These are phyloP conservation scores for Neoscelio sp. DNA, from an alignment of 2,888 invertebrate species.

Conservation along the genomic window DNA sequence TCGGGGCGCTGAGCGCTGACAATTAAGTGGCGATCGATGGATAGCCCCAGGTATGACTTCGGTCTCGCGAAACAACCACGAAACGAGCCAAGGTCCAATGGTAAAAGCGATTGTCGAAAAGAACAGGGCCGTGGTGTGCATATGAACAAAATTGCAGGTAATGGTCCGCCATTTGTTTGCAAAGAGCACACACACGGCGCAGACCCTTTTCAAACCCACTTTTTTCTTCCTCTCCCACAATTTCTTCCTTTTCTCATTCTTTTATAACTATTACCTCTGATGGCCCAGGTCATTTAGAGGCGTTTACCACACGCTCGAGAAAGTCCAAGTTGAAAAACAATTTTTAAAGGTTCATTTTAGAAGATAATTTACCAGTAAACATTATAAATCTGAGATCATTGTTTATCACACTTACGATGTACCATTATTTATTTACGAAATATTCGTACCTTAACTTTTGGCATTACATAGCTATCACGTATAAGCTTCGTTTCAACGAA, in stretches of 20 bases:
- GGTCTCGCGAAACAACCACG: slow-evolving; percentile 73
- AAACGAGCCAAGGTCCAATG: slow-evolving; percentile 72
- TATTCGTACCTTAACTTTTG: no score
- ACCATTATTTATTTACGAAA: no score
- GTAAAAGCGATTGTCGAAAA: slow-evolving; percentile 65
- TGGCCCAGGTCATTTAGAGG: slow-evolving; percentile 28
- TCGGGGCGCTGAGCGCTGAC: slow-evolving; percentile 82
- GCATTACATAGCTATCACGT: no score
- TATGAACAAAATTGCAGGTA: slow-evolving; percentile 80
- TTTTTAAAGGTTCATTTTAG: no score
- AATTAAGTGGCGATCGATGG: slow-evolving; percentile 82
- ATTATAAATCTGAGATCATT: no score
- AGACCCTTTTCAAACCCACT: slow-evolving; percentile 12
- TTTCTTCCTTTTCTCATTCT: slow-evolving; percentile 46
- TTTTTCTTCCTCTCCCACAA: slow-evolving; percentile 4
- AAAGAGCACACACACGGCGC: slow-evolving; percentile 58
- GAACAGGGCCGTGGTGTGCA: slow-evolving; percentile 69
- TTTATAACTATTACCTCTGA: slow-evolving; percentile 46
- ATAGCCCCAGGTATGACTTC: slow-evolving; percentile 76
- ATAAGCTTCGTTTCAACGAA: no score
- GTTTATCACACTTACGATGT: no score
- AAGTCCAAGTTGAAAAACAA: no score
- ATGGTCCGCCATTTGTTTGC: slow-evolving; percentile 78
- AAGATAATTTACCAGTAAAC: no score
- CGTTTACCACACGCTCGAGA: no score